These are phyloP conservation scores for Meteorus cinctellus DNA, from an alignment of 2,888 invertebrate genomes.

Conservation along the genomic window DNA sequence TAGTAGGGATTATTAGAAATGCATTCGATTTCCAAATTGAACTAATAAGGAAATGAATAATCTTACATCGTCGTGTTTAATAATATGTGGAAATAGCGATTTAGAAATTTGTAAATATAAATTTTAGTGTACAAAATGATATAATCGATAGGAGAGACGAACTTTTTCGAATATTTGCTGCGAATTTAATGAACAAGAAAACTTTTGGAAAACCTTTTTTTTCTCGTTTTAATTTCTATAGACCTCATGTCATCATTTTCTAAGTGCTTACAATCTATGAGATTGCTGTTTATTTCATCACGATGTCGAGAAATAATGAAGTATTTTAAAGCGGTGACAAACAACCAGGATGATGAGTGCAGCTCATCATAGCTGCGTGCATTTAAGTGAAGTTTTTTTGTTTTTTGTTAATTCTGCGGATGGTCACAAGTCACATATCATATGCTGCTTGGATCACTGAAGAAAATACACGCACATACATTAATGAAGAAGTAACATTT, in stretches of 20 bases:
- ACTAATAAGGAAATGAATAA: neutral
- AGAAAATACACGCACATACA: neutral
- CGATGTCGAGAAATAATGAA: neutral
- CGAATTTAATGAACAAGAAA: neutral
- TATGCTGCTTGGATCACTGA: neutral
- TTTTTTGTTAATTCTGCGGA: neutral
- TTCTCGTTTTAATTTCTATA: neutral
- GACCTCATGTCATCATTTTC: neutral
- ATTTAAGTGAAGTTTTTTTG: neutral
- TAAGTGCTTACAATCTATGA: neutral
- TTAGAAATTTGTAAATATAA: slow-evolving; percentile 23
- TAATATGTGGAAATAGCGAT: slow-evolving; percentile 9
- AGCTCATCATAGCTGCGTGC: neutral
- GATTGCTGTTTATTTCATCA: neutral
- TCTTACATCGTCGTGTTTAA: neutral
- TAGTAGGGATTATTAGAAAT: slow-evolving; percentile 5
- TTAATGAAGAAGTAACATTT: neutral
- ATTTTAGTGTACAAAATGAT: slow-evolving; percentile 14
- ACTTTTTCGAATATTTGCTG: neutral
- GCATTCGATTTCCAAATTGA: neutral
- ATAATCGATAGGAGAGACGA: neutral
- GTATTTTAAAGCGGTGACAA: neutral
- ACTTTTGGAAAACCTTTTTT: neutral
- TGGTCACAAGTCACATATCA: neutral
- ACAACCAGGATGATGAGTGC: neutral